phyloP scores from a whole-genome alignment of 2,113 vertebrate genomes.

The Isurus oxyrinchus region DNA sequence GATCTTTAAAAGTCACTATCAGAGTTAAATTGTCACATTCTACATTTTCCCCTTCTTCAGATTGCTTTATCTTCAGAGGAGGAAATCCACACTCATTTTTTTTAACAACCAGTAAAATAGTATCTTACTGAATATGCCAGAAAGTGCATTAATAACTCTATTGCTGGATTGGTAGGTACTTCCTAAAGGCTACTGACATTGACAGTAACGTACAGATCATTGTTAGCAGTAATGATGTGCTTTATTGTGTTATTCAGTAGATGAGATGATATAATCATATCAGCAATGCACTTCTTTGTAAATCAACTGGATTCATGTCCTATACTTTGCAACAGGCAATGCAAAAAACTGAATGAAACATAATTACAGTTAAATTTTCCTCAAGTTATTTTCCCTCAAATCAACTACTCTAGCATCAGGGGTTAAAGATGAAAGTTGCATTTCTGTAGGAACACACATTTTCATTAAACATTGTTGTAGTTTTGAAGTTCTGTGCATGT shows the following conservation, averaged over 20 bases:
- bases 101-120: neutral
- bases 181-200: neutral
- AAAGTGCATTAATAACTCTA: neutral
- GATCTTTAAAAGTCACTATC: neutral
- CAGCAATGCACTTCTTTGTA: neutral
- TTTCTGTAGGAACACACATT: neutral
- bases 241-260: neutral
- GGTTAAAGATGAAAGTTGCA: neutral
- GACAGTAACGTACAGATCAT: neutral
- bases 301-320: neutral
- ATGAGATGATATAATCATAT: neutral
- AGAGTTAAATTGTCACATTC: neutral
- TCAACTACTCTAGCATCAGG: no score
- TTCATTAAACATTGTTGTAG: no score
- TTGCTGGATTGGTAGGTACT: neutral
- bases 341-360: neutral
- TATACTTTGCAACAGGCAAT: neutral
- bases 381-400: neutral
- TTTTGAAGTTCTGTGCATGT: neutral
- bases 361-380: neutral
- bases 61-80: neutral
- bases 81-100: neutral
- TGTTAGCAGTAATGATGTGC: neutral
- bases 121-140: neutral
- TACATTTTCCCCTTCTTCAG: neutral